Percentiles rank a stretch among this genome's conserved stretches.
Conservation (phyloP, 2,888 invertebrate species). For the Mycalesis mineus region DNA sequence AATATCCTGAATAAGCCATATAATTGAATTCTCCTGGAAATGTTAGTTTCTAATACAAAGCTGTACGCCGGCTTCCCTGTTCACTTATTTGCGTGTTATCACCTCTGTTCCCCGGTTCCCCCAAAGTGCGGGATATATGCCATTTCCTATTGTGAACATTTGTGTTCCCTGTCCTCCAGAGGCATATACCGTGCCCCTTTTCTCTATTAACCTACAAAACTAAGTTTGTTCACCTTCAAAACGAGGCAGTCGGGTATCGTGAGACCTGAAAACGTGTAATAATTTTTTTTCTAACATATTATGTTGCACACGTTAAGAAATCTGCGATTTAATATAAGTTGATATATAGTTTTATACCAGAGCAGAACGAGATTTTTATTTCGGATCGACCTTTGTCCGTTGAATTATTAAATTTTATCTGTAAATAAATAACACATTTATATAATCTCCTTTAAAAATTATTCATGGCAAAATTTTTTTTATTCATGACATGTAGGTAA, state of each 20-base stretch:
- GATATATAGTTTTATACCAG: too few species aligned
- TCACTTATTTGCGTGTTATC: conserved; percentile 33
- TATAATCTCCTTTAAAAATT: too few species aligned
- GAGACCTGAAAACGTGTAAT: conserved; percentile 15
- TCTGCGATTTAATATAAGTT: too few species aligned
- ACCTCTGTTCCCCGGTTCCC: conserved; percentile 31
- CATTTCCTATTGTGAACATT: conserved; percentile 36
- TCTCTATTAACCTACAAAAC: conserved; percentile 37
- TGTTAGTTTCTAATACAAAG: conserved; percentile 4
- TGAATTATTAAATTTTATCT: too few species aligned
- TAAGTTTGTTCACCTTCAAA: conserved; percentile 34
- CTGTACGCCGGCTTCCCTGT: conserved; percentile 17
- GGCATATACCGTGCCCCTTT: conserved; percentile 34
- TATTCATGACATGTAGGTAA: too few species aligned
- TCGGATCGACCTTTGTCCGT: too few species aligned
- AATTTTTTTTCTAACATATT: neutral
- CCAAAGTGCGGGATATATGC: conserved; percentile 33
- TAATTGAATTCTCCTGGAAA: neutral
- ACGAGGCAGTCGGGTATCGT: conserved; percentile 27
- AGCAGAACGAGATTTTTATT: too few species aligned
- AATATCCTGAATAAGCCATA: neutral
- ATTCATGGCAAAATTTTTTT: too few species aligned
- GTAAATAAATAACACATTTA: too few species aligned
- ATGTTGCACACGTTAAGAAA: too few species aligned
- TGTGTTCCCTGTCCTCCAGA: conserved; percentile 32